A percentile compares a stretch with the other conserved stretches of the same genome.
phyloP scores from a whole-genome alignment of 2,113 vertebrate genomes.

The Pipra filicauda region DNA sequence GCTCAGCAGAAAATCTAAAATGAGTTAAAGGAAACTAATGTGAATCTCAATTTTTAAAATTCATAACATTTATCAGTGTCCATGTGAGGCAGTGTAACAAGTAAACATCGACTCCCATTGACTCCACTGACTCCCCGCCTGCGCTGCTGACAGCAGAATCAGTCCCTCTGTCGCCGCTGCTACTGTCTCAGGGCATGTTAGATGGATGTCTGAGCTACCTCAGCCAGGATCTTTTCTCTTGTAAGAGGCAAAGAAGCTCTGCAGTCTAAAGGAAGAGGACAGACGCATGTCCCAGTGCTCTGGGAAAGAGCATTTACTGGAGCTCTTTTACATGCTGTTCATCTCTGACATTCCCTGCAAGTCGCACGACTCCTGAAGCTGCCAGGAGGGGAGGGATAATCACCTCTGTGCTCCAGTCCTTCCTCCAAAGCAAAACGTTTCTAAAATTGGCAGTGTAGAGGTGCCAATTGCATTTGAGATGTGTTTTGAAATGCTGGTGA shows the following conservation, averaged over 20 bases:
- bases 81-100: not conserved
- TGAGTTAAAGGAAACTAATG: constrained; percentile 51
- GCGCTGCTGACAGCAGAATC: not conserved
- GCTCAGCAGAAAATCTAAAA: constrained; percentile 55
- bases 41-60: constrained; percentile 57
- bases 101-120: constrained; percentile 39
- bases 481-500: not conserved
- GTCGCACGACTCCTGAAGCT: not conserved
- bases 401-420: constrained; percentile 31
- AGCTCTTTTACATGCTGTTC: constrained; percentile 28
- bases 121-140: not conserved
- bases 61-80: constrained; percentile 63
- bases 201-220: constrained; percentile 18
- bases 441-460: constrained; percentile 29
- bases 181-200: not conserved
- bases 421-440: constrained; percentile 36
- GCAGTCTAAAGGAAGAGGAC: not conserved
- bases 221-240: constrained; percentile 11
- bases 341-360: constrained; percentile 21
- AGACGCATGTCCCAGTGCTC: not conserved
- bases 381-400: constrained; percentile 31
- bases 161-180: not conserved
- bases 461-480: not conserved
- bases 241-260: constrained; percentile 14
- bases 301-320: not conserved